Percentiles rank a stretch among this genome's conserved stretches.
Evolutionary conservation across 2,888 invertebrate species (phyloP).

Genomic region (Ecdyonurus torrentis): DNA sequence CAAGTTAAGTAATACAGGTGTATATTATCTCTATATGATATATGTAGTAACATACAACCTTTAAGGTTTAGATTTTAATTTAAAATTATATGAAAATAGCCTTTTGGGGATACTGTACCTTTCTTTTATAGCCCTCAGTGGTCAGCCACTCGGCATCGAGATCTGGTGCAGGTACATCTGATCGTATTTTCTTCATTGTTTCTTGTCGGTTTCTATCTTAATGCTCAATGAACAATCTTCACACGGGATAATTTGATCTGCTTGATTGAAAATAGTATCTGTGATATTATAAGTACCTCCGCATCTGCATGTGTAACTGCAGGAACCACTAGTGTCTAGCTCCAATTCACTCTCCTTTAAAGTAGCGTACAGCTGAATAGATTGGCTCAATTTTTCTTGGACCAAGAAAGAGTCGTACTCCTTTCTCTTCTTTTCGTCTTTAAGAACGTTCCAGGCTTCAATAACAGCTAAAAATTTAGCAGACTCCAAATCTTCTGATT

Average conservation of each 20-base stretch:
- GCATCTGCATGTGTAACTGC: background rate
- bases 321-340: background rate
- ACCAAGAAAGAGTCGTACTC: background rate
- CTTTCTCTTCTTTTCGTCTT: background rate
- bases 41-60: background rate
- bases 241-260: background rate
- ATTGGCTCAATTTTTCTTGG: background rate
- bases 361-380: background rate
- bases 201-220: background rate
- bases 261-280: background rate
- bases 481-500: background rate
- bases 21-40: too few relatives aligned
- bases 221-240: background rate
- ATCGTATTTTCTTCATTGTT: background rate
- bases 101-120: too few relatives aligned
- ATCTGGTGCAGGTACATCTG: background rate
- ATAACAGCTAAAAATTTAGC: background rate
- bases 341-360: background rate
- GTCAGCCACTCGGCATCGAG: background rate
- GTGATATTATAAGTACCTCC: background rate
- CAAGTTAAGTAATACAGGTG: too few relatives aligned
- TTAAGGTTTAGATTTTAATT: background rate
- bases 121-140: background rate
- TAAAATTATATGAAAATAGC: too few relatives aligned
- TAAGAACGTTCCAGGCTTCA: background rate